These are phyloP conservation scores for Calephelis perditalis DNA, from an alignment of 2,888 invertebrate genomes.

Conservation along the genomic window DNA sequence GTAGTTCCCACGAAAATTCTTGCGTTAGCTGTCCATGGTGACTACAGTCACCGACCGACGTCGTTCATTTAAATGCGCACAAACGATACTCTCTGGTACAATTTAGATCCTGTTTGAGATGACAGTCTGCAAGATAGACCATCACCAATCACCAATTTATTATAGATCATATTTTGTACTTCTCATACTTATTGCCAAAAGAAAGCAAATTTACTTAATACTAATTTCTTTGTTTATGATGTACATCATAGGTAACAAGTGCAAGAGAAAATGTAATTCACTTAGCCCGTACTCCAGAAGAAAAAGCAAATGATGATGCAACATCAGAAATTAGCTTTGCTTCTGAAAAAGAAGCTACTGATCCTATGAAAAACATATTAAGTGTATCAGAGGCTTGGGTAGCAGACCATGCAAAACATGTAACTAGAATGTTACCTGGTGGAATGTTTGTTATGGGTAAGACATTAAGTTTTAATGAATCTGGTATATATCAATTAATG, in stretches of 20 bases:
- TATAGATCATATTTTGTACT: too few species aligned
- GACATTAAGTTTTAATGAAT: neutral
- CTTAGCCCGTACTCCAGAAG: slow-evolving; percentile 86
- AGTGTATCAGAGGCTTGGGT: slow-evolving; percentile 83
- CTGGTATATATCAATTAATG: too few species aligned
- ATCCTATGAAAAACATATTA: slow-evolving; percentile 56
- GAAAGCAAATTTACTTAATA: too few species aligned
- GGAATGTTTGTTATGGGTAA: slow-evolving; percentile 90
- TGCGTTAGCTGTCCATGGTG: too few species aligned
- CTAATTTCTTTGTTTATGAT: neutral
- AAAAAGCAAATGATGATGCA: slow-evolving; percentile 50
- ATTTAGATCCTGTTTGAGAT: too few species aligned
- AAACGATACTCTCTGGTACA: too few species aligned
- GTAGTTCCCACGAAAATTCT: too few species aligned
- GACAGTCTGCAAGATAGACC: too few species aligned
- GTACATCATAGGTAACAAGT: slow-evolving; percentile 67
- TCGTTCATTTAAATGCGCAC: too few species aligned
- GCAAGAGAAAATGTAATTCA: slow-evolving; percentile 88
- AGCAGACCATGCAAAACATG: slow-evolving; percentile 90
- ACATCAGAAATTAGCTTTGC: slow-evolving; percentile 49
- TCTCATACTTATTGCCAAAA: too few species aligned
- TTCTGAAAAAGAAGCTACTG: slow-evolving; percentile 49
- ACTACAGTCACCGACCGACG: too few species aligned
- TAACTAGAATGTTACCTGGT: slow-evolving; percentile 93
- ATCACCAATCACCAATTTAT: too few species aligned